phyloP scores from a whole-genome alignment of 2,113 vertebrate genomes.

The Sylvietta virens region DNA sequence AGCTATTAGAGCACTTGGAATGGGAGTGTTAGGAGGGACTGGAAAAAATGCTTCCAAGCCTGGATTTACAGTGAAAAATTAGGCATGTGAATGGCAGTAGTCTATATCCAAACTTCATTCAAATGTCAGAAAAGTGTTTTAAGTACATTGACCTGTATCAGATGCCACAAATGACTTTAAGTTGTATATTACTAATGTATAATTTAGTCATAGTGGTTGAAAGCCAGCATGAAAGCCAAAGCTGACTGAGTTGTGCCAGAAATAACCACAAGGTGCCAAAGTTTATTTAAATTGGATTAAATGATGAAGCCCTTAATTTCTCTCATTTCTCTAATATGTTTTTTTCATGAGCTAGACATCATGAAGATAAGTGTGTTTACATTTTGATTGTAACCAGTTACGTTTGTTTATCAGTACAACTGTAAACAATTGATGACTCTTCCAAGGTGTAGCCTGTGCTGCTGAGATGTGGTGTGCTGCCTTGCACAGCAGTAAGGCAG shows the following conservation, averaged over 20 bases:
- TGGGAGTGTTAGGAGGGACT: neutral
- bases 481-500: fast-evolving
- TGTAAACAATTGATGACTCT: neutral
- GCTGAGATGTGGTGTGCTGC: neutral
- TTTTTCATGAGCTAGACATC: neutral
- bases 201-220: neutral
- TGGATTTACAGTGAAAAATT: neutral
- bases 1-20: neutral
- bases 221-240: neutral
- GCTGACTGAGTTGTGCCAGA: neutral
- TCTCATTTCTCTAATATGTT: neutral
- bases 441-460: neutral
- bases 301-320: neutral
- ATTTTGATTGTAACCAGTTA: neutral
- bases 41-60: neutral
- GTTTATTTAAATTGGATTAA: neutral
- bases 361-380: neutral
- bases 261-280: neutral
- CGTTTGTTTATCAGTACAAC: neutral
- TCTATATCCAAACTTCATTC: neutral
- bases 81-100: neutral
- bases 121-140: neutral
- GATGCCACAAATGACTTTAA: neutral
- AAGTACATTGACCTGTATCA: neutral
- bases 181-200: neutral